phyloP scores from a whole-genome alignment of 35 echinoderm and acorn worm genomes.

The Strongylocentrotus purpuratus region DNA sequence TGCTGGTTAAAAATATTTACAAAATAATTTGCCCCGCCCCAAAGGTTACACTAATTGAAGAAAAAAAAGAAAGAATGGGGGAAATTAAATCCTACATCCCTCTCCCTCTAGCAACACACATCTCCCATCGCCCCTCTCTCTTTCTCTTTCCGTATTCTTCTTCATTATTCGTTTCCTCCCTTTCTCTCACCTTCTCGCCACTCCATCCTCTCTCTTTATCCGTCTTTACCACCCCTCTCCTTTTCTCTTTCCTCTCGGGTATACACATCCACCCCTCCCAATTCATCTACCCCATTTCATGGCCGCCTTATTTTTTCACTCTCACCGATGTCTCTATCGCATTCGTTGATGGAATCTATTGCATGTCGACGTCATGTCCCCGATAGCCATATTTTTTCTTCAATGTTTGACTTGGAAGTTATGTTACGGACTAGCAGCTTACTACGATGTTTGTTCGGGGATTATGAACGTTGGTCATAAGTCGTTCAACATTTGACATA shows the following conservation, averaged over 20 bases:
- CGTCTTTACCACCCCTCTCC: neutral
- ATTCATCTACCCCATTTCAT: neutral
- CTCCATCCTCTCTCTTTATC: neutral
- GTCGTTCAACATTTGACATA: neutral
- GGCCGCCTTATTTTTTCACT: neutral
- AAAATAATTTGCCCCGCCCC: too few relatives aligned
- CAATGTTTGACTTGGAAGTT: slow-evolving; percentile 11
- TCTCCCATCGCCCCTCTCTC: too few relatives aligned
- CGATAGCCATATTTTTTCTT: neutral
- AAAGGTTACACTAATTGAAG: too few relatives aligned
- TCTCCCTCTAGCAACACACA: too few relatives aligned
- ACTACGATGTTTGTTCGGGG: neutral
- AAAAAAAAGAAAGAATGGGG: too few relatives aligned
- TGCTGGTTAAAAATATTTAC: neutral
- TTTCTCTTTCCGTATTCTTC: neutral
- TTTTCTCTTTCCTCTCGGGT: neutral
- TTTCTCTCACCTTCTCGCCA: neutral
- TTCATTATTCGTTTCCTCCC: neutral
- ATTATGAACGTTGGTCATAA: neutral
- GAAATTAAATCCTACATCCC: too few relatives aligned
- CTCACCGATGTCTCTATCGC: neutral
- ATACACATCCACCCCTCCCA: neutral
- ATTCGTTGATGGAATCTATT: neutral
- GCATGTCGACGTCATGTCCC: neutral
- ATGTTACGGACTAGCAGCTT: neutral